Conservation (phyloP, 2,797 vertebrate species). For the Catharus ustulatus region DNA sequence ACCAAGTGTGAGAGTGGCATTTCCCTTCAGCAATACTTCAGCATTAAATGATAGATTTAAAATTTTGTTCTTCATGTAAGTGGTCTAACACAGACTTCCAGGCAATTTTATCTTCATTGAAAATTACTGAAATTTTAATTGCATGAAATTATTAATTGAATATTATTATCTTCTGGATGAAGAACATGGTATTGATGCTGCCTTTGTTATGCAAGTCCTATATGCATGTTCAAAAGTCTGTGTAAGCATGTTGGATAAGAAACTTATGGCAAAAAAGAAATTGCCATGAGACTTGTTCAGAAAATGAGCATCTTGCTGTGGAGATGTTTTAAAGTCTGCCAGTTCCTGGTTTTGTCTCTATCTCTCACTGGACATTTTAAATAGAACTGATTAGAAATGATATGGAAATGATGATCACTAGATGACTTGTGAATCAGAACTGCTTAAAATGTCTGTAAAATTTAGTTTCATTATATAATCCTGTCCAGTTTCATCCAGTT, state of each 20-base stretch:
- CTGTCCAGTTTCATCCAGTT: not conserved
- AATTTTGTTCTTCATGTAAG: not conserved
- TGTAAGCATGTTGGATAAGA: not conserved
- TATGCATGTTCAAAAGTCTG: not conserved
- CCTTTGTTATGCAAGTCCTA: not conserved
- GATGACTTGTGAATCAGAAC: not conserved
- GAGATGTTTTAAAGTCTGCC: conserved; percentile 15
- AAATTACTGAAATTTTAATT: conserved; percentile 60
- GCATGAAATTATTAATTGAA: not conserved
- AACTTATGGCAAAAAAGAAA: not conserved
- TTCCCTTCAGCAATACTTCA: not conserved
- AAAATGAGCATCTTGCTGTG: conserved; percentile 33
- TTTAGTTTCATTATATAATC: not conserved
- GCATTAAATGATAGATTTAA: not conserved
- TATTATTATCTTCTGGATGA: not conserved
- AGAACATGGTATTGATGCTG: not conserved
- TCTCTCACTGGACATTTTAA: not conserved
- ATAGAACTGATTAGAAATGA: not conserved
- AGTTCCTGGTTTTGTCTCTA: not conserved
- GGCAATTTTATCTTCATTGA: conserved; percentile 41
- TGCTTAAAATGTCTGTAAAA: not conserved
- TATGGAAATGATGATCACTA: not conserved
- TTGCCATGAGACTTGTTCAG: not conserved
- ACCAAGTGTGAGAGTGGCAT: not conserved
- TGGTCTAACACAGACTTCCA: not conserved